Conservation (phyloP, 2,113 vertebrate genomes). For the Prolemur simus region DNA sequence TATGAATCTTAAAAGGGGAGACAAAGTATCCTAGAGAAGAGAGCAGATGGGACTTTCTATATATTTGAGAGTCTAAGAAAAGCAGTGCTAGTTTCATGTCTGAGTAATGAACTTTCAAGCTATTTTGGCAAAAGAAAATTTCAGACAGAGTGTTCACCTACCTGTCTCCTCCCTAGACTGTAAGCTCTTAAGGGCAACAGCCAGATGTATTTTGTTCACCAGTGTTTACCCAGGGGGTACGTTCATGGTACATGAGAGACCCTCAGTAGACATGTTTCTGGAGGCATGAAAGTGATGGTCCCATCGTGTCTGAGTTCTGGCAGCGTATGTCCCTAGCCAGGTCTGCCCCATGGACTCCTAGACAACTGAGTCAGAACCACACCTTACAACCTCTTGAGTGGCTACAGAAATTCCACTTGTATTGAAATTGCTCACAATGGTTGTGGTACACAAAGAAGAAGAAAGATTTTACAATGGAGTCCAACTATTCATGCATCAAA, state of each 20-base stretch:
- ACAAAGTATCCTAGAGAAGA: not conserved
- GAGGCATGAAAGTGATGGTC: not conserved
- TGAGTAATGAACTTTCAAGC: not conserved
- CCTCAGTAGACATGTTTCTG: not conserved
- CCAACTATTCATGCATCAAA: conserved; percentile 33
- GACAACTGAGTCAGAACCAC: not conserved
- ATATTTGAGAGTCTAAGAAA: not conserved
- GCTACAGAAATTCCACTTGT: not conserved
- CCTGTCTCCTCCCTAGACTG: not conserved
- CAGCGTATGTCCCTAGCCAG: not conserved
- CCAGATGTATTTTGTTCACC: not conserved
- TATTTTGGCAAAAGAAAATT: conserved; percentile 20
- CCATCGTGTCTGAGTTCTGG: not conserved
- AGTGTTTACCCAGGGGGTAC: not conserved
- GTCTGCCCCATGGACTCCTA: not conserved
- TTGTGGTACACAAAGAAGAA: not conserved
- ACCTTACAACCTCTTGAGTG: not conserved
- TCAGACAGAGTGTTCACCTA: not conserved
- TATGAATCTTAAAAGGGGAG: not conserved
- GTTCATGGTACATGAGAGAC: not conserved
- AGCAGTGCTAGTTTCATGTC: not conserved
- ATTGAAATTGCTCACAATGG: conserved; percentile 8
- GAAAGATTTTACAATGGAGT: conserved; percentile 32
- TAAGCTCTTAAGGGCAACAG: not conserved
- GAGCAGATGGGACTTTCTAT: not conserved